These are phyloP conservation scores for Drosophila maculinotata DNA, from an alignment of 2,888 invertebrate species.

Conservation along the genomic window DNA sequence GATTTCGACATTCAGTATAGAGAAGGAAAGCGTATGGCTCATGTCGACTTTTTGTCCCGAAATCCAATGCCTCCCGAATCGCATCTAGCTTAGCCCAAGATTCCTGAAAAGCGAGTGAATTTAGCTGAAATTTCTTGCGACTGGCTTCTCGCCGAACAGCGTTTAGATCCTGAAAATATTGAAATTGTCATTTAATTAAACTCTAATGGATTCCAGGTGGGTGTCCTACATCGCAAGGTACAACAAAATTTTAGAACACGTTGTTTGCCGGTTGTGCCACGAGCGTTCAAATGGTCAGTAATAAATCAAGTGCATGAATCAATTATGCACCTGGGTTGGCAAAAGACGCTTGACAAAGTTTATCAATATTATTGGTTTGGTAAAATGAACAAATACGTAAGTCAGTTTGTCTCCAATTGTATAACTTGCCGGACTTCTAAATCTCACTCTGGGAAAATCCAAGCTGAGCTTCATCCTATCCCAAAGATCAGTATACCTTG, in stretches of 20 bases:
- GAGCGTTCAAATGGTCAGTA: conserved; percentile 1
- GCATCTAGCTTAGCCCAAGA: neutral
- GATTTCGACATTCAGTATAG: too few species aligned
- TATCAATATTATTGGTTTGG: conserved; percentile 27
- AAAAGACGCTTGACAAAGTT: conserved; percentile 13
- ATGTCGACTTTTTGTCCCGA: too few species aligned
- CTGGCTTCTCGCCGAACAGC: too few species aligned
- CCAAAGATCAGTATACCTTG: conserved; percentile 8
- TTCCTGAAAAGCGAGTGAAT: conserved; percentile 27
- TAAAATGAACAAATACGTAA: conserved; percentile 23
- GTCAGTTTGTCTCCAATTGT: conserved; percentile 21
- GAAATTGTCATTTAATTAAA: conserved; percentile 1
- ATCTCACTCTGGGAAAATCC: conserved; percentile 5
- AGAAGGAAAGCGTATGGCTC: too few species aligned
- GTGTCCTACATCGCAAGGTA: conserved; percentile 2
- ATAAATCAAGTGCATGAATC: too few species aligned
- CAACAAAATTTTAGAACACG: conserved; percentile 1
- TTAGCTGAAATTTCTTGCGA: conserved; percentile 26
- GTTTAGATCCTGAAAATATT: conserved; percentile 3
- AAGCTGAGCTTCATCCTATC: conserved; percentile 16
- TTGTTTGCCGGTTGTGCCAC: conserved; percentile 6
- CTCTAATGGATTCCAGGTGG: conserved; percentile 4
- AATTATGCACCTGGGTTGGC: too few species aligned
- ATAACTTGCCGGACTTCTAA: conserved; percentile 15
- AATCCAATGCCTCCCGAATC: neutral